Evolutionary conservation across 1,140 invertebrate genomes (phyloP).

Genomic region (Homalodisca vitripennis): DNA sequence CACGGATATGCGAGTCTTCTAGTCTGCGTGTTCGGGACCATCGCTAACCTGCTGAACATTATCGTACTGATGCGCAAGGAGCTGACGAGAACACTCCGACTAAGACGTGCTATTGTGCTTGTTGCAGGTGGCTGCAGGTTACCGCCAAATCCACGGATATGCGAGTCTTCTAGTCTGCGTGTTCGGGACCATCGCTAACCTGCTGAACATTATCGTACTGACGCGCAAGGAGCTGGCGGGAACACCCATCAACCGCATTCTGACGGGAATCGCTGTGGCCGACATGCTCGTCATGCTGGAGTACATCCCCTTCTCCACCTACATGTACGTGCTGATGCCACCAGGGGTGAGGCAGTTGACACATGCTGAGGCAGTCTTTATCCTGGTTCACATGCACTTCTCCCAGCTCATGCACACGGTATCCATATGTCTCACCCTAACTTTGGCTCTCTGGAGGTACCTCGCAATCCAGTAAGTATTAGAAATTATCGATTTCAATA

Average conservation of each 20-base stretch:
- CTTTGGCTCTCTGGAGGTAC: conserved; percentile 74
- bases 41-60: conserved; percentile 89
- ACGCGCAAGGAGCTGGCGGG: conserved; percentile 78
- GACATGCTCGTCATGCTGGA: conserved; percentile 87
- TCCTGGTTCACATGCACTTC: conserved; percentile 79
- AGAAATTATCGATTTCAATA: too few species aligned
- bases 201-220: conserved; percentile 85
- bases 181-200: conserved; percentile 86
- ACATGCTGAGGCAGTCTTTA: conserved; percentile 67
- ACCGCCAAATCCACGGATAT: conserved; percentile 56
- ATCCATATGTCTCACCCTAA: conserved; percentile 81
- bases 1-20: conserved; percentile 64
- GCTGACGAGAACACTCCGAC: conserved; percentile 71
- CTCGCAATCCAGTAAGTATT: conserved; percentile 60
- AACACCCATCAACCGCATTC: conserved; percentile 79
- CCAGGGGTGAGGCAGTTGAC: conserved; percentile 57
- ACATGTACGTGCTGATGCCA: conserved; percentile 63
- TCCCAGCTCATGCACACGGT: conserved; percentile 78
- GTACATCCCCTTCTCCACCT: conserved; percentile 79
- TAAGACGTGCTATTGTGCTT: too few species aligned
- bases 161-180: conserved; percentile 72
- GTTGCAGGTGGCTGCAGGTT: conserved; percentile 17
- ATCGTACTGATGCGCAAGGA: conserved; percentile 83
- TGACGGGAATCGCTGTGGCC: conserved; percentile 76
- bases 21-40: conserved; percentile 83